These are phyloP conservation scores for Callithrix jacchus DNA, from an alignment of 2,113 vertebrate species.

Conservation along the genomic window DNA sequence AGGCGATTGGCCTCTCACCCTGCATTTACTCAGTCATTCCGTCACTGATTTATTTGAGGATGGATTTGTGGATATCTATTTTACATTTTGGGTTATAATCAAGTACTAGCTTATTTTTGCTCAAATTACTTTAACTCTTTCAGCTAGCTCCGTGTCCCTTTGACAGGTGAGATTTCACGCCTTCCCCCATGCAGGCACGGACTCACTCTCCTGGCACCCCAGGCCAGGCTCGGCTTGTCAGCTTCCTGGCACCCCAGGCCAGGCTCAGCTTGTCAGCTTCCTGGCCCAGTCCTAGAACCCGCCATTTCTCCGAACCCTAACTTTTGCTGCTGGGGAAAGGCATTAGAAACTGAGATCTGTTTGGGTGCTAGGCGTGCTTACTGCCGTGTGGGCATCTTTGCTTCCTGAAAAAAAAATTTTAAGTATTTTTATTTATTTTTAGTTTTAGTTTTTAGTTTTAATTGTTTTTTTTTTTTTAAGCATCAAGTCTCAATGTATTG, in stretches of 20 bases:
- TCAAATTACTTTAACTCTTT: background rate
- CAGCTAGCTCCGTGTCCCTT: background rate
- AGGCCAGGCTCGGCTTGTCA: accelerated
- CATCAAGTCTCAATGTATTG: too few species aligned
- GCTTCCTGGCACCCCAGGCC: accelerated
- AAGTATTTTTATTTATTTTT: too few species aligned
- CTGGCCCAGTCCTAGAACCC: background rate
- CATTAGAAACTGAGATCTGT: accelerated
- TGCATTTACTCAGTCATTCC: accelerated
- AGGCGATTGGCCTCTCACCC: too few species aligned
- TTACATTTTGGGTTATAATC: background rate
- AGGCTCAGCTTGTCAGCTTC: accelerated
- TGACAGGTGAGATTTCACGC: background rate
- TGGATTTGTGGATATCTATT: accelerated
- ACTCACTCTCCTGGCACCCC: accelerated
- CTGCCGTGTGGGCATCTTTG: accelerated
- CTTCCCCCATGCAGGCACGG: accelerated
- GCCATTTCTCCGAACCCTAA: accelerated
- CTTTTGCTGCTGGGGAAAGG: accelerated
- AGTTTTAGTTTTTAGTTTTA: too few species aligned
- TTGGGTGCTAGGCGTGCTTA: accelerated
- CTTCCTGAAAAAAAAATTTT: too few species aligned
- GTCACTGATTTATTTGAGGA: background rate
- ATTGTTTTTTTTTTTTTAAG: too few species aligned
- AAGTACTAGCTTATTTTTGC: accelerated